A percentile compares a stretch with the other conserved stretches of the same genome.
phyloP scores from a whole-genome alignment of 2,113 vertebrate genomes.

The Mungos mungo region DNA sequence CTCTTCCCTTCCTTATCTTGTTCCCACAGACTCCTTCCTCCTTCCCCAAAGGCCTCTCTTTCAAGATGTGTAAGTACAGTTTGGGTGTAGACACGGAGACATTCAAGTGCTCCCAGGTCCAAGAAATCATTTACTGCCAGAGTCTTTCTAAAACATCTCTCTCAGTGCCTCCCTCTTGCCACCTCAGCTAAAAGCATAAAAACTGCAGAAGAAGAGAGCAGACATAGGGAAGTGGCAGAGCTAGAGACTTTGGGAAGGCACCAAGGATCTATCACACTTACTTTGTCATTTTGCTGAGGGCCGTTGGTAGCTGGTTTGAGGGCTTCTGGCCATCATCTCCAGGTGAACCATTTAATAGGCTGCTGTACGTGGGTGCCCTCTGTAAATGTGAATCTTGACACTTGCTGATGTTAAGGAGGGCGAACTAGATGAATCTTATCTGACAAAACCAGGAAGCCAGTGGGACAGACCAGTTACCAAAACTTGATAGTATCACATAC shows the following conservation, averaged over 20 bases:
- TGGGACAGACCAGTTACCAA: neutral
- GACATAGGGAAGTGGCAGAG: neutral
- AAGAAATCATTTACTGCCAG: neutral
- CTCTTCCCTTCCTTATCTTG: slow-evolving; percentile 21
- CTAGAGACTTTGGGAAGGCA: neutral
- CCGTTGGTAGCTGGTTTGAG: neutral
- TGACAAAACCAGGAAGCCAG: neutral
- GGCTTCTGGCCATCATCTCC: neutral
- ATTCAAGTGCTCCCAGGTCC: neutral
- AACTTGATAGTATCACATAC: neutral
- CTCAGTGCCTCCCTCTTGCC: neutral
- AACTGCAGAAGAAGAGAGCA: neutral
- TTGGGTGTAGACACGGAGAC: neutral
- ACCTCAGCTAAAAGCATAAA: neutral
- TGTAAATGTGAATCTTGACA: neutral
- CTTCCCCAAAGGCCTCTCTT: neutral
- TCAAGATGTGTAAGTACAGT: neutral
- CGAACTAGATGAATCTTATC: neutral
- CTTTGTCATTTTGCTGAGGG: neutral
- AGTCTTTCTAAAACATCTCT: neutral
- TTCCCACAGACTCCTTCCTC: neutral
- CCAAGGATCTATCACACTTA: neutral
- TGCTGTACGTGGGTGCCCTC: neutral
- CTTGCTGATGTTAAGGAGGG: neutral
- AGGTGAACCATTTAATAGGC: neutral